phyloP scores from a whole-genome alignment of 2,888 invertebrate species.

The Phengaris alcon region DNA sequence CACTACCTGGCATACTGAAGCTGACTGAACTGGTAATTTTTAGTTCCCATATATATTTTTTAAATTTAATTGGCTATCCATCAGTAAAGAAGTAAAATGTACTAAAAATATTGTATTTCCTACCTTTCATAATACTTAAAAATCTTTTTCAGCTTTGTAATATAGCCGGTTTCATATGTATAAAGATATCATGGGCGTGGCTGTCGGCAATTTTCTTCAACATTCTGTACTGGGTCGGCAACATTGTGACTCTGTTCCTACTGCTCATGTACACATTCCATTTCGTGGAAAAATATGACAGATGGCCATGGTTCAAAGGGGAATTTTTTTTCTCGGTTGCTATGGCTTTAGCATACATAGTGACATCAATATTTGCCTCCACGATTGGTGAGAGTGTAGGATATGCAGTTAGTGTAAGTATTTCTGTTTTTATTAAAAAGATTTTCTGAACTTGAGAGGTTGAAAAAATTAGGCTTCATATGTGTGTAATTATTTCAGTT shows the following conservation, averaged over 20 bases:
- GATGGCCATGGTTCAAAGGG: conserved; percentile 90
- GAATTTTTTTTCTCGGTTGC: conserved; percentile 86
- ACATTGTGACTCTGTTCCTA: conserved; percentile 86
- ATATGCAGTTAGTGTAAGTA: conserved; percentile 86
- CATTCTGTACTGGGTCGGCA: conserved; percentile 88
- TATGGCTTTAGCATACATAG: conserved; percentile 85
- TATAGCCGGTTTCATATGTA: conserved; percentile 89
- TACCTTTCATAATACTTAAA: neutral
- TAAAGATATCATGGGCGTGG: conserved; percentile 81
- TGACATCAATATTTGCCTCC: conserved; percentile 86
- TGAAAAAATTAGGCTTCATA: no score
- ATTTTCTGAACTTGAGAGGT: neutral
- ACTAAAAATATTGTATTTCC: neutral
- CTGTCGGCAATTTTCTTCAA: conserved; percentile 87
- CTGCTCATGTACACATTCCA: conserved; percentile 89
- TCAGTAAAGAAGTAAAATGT: neutral
- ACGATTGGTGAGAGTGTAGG: conserved; percentile 79
- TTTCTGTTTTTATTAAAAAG: neutral
- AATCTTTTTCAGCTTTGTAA: conserved; percentile 79
- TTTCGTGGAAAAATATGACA: conserved; percentile 88
- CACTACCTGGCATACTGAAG: conserved; percentile 87
- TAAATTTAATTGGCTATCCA: neutral
- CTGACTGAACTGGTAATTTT: conserved; percentile 84
- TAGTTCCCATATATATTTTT: neutral
- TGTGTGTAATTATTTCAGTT: conserved; percentile 81